Percentiles rank a stretch among this genome's conserved stretches.
Conservation (phyloP, 2,113 vertebrate genomes). For the Antidorcas marsupialis region DNA sequence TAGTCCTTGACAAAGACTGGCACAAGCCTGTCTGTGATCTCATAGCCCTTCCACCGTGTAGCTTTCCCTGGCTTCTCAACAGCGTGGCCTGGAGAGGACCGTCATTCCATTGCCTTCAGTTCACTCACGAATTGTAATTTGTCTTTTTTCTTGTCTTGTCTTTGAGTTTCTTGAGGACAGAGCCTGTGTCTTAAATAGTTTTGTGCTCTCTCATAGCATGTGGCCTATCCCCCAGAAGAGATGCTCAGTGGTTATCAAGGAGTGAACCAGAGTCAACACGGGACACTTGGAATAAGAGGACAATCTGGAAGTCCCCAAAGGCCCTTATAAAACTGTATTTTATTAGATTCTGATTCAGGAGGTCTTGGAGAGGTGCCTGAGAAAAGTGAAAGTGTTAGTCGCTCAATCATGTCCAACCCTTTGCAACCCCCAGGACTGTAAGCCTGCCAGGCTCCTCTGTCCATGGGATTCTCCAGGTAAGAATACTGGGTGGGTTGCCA, state of each 20-base stretch:
- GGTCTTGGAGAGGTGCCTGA: background rate
- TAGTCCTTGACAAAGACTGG: background rate
- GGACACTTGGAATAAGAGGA: background rate
- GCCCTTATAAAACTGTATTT: background rate
- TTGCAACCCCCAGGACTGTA: background rate
- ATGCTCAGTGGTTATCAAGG: background rate
- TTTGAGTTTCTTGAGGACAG: background rate
- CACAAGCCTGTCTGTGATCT: background rate
- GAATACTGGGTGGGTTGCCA: background rate
- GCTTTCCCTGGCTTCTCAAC: background rate
- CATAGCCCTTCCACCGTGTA: background rate
- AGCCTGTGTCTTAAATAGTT: background rate
- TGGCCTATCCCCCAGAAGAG: background rate
- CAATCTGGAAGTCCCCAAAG: background rate
- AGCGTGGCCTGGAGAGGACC: background rate
- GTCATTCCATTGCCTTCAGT: background rate
- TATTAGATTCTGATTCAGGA: background rate
- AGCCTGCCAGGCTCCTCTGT: background rate
- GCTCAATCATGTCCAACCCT: background rate
- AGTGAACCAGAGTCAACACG: background rate
- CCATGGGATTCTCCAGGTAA: background rate
- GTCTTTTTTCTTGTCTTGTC: background rate
- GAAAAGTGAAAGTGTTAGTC: background rate
- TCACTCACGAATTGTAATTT: background rate
- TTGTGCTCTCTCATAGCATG: background rate